Percentiles rank a stretch among this genome's conserved stretches.
Conservation (phyloP, 1,140 invertebrate species). For the Drosophila leontia region DNA sequence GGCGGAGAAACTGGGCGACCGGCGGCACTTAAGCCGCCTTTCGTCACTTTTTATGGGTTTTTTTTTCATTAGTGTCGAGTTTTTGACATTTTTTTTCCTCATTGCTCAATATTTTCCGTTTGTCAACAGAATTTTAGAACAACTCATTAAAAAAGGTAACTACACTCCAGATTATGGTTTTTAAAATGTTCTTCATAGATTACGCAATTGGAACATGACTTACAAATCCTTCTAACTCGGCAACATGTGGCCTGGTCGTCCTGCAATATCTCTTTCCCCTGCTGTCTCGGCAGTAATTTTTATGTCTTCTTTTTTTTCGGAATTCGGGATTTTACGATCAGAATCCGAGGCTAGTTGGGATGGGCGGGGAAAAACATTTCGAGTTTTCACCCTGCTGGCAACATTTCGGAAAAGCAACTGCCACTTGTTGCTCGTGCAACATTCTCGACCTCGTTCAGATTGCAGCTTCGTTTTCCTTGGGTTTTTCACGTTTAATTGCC, state of each 20-base stretch:
- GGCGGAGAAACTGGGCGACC: conserved; percentile 33
- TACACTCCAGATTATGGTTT: background rate
- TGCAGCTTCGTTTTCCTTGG: conserved; percentile 2
- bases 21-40: conserved; percentile 34
- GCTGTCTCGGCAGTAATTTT: background rate
- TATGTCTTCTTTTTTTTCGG: conserved; percentile 22
- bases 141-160: conserved; percentile 21
- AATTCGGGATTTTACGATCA: conserved; percentile 14
- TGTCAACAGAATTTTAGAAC: conserved; percentile 16
- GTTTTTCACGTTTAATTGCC: conserved; percentile 22
- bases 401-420: conserved; percentile 23
- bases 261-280: conserved; percentile 2
- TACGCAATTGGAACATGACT: conserved; percentile 1
- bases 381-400: conserved; percentile 19
- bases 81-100: conserved; percentile 13
- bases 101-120: conserved; percentile 17
- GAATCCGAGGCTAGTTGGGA: background rate
- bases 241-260: conserved; percentile 13
- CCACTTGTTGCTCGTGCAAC: conserved; percentile 67
- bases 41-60: conserved; percentile 24
- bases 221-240: conserved; percentile 10
- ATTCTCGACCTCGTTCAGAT: conserved; percentile 18
- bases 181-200: background rate
- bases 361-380: background rate
- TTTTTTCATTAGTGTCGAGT: conserved; percentile 25